These are phyloP conservation scores for Heliocidaris erythrogramma DNA, from an alignment of 35 echinoderm and acorn worm genomes.

Conservation along the genomic window DNA sequence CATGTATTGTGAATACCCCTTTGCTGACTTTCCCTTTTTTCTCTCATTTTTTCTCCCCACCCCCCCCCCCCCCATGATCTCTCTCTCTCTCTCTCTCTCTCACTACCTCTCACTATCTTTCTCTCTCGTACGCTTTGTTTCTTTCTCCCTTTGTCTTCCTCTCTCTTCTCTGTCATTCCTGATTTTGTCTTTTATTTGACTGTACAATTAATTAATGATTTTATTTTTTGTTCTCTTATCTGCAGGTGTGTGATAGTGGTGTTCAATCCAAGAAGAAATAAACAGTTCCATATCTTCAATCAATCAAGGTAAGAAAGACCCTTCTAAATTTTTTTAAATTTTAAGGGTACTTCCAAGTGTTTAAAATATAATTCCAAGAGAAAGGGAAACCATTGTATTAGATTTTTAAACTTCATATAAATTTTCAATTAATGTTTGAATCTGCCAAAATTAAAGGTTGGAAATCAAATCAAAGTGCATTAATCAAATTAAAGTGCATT, in stretches of 20 bases:
- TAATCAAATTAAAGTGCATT: no score
- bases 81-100: neutral
- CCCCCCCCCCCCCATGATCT: neutral
- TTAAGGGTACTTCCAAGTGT: no score
- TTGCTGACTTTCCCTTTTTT: neutral
- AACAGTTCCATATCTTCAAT: conserved; percentile 80
- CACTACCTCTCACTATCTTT: neutral
- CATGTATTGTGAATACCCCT: no score
- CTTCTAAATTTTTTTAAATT: no score
- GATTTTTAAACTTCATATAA: neutral
- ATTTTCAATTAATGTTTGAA: neutral
- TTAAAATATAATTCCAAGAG: no score
- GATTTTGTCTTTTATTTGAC: neutral
- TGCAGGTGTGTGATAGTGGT: conserved; percentile 85
- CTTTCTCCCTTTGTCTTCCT: neutral
- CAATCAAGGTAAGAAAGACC: conserved; percentile 74
- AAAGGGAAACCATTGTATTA: no score
- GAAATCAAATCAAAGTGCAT: neutral
- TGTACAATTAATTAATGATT: neutral
- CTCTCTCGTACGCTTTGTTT: neutral
- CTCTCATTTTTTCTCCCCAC: neutral
- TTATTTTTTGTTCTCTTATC: conserved; percentile 38
- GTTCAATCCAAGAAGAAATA: conserved; percentile 89
- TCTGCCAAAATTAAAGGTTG: neutral
- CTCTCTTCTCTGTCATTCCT: neutral